A percentile compares a stretch with the other conserved stretches of the same genome.
phyloP scores from a whole-genome alignment of 2,113 vertebrate genomes.

The Poeciliopsis occidentalis region DNA sequence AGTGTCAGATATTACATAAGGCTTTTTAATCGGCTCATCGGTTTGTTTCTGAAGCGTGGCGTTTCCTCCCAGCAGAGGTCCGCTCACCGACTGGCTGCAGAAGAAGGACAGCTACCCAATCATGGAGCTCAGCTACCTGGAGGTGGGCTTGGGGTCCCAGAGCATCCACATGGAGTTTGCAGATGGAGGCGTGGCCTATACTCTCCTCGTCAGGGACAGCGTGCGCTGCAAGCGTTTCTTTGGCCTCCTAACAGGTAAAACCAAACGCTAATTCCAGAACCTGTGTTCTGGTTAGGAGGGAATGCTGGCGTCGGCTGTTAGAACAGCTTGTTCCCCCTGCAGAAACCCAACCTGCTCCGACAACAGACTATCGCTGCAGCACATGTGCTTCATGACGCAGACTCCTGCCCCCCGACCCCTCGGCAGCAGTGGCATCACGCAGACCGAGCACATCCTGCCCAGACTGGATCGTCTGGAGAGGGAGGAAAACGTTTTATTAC shows the following conservation, averaged over 20 bases:
- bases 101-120: constrained; percentile 82
- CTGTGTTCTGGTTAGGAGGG: not conserved
- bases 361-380: constrained; percentile 29
- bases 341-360: constrained; percentile 11
- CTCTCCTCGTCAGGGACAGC: constrained; percentile 85
- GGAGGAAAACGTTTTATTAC: constrained; percentile 64
- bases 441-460: constrained; percentile 45
- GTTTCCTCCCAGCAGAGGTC: constrained; percentile 75
- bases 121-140: constrained; percentile 84
- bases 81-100: constrained; percentile 87
- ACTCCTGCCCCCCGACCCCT: constrained; percentile 7
- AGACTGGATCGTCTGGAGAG: constrained; percentile 23
- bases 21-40: not conserved
- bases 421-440: constrained; percentile 18
- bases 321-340: constrained; percentile 53
- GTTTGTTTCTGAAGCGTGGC: constrained; percentile 2
- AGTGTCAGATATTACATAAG: not conserved
- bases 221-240: constrained; percentile 85
- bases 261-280: not conserved
- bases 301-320: constrained; percentile 1
- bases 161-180: constrained; percentile 87
- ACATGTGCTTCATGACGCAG: constrained; percentile 42
- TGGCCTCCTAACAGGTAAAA: constrained; percentile 83
- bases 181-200: constrained; percentile 82
- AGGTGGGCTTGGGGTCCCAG: constrained; percentile 88